phyloP scores from a whole-genome alignment of 1,140 invertebrate species.

The Drosophila rhopaloa region DNA sequence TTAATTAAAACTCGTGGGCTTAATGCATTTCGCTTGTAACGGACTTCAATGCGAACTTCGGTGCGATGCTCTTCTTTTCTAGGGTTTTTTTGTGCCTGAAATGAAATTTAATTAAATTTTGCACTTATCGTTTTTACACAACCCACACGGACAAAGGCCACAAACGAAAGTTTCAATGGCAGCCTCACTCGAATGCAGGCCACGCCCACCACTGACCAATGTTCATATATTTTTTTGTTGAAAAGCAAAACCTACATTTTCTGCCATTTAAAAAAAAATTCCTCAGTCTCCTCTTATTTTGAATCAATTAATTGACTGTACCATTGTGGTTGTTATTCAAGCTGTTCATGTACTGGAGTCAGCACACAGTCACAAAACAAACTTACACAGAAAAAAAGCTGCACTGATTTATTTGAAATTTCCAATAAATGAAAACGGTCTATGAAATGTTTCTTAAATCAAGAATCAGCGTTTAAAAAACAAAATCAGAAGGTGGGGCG shows the following conservation, averaged over 20 bases:
- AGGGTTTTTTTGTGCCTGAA: constrained; percentile 20
- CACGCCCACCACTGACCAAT: constrained; percentile 17
- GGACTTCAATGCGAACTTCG: constrained; percentile 14
- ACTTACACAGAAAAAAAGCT: not conserved
- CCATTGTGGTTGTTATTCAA: constrained; percentile 46
- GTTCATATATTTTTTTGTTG: constrained; percentile 7
- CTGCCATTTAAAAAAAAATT: constrained; percentile 5
- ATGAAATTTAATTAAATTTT: constrained; percentile 76
- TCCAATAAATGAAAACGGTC: no score
- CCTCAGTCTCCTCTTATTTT: constrained; percentile 42
- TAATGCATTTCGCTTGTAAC: constrained; percentile 78
- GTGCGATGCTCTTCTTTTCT: constrained; percentile 1
- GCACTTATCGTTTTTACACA: constrained; percentile 65
- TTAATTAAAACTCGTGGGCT: constrained; percentile 74
- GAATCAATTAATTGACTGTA: constrained; percentile 77
- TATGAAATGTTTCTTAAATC: no score
- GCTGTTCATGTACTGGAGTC: constrained; percentile 22
- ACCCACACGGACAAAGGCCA: constrained; percentile 4
- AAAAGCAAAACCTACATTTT: not conserved
- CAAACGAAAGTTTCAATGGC: constrained; percentile 12
- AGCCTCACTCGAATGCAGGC: constrained; percentile 11
- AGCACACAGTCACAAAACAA: not conserved
- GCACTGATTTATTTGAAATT: no score
- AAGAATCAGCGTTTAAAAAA: no score
- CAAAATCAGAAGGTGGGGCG: no score